Percentiles rank a stretch among this genome's conserved stretches.
phyloP scores from a whole-genome alignment of 2,113 vertebrate genomes.

The Micromys minutus region DNA sequence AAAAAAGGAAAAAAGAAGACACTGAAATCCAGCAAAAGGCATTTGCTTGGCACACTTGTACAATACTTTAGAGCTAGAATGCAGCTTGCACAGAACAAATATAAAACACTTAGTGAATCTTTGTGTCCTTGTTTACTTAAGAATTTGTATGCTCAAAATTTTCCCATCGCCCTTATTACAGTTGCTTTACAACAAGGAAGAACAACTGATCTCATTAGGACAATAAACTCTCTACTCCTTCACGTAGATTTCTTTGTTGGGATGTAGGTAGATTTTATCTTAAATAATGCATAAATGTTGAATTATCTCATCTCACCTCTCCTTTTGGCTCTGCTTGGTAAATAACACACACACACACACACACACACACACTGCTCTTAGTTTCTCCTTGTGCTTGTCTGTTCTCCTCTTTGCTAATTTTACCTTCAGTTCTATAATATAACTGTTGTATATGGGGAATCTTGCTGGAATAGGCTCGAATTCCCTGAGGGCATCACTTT shows the following conservation, averaged over 20 bases:
- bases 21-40: background rate
- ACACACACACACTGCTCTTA: too few relatives aligned
- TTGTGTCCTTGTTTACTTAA: conserved; percentile 25
- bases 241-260: background rate
- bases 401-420: conserved; percentile 27
- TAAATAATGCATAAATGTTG: conserved; percentile 52
- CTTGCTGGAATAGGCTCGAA: conserved; percentile 42
- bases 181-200: conserved; percentile 12
- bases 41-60: conserved; percentile 2
- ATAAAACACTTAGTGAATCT: background rate
- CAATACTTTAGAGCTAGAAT: conserved; percentile 37
- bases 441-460: background rate
- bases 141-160: background rate
- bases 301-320: background rate
- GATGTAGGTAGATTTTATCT: conserved; percentile 35
- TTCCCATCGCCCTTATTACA: background rate
- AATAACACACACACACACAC: too few relatives aligned
- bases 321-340: conserved; percentile 38
- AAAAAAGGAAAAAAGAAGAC: background rate
- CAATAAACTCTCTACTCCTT: conserved; percentile 18
- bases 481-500: conserved; percentile 40
- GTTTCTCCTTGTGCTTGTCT: background rate
- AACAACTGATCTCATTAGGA: background rate
- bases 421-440: conserved; percentile 19
- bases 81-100: background rate